Percentiles rank a stretch among this genome's conserved stretches.
phyloP scores from a whole-genome alignment of 2,113 vertebrate genomes.

The Nothobranchius kuhntae region DNA sequence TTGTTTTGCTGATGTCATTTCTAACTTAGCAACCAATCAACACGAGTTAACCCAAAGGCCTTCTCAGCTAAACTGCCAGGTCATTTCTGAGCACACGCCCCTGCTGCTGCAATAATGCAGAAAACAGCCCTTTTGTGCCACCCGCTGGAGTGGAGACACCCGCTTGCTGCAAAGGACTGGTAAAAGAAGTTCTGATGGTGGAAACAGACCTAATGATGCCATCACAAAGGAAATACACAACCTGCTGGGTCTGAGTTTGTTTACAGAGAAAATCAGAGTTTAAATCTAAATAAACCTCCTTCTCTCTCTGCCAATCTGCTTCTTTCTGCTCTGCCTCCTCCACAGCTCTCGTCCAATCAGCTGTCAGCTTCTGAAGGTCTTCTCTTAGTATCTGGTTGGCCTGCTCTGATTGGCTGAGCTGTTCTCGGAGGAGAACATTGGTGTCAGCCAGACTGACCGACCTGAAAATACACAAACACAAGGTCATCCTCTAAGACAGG shows the following conservation, averaged over 20 bases:
- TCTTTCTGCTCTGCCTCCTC: constrained; percentile 83
- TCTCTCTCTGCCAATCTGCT: constrained; percentile 82
- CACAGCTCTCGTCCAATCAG: constrained; percentile 85
- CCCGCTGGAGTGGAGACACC: too few species aligned
- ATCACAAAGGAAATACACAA: neutral
- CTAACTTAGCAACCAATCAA: too few species aligned
- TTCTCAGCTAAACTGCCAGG: too few species aligned
- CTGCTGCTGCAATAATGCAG: too few species aligned
- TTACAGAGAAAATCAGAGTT: neutral
- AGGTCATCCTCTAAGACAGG: too few species aligned
- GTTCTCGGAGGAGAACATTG: constrained; percentile 80
- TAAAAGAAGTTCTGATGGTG: too few species aligned
- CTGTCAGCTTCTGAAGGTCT: constrained; percentile 83
- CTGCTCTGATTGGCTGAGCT: constrained; percentile 82
- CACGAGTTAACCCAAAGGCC: too few species aligned
- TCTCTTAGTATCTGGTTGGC: constrained; percentile 81
- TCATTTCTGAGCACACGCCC: too few species aligned
- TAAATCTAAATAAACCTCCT: constrained; percentile 63
- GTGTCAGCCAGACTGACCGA: constrained; percentile 81
- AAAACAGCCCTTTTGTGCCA: too few species aligned
- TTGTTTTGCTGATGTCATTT: too few species aligned
- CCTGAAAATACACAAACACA: constrained; percentile 63
- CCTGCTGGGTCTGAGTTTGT: neutral
- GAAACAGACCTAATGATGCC: too few species aligned
- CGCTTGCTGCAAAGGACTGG: too few species aligned